phyloP scores from a whole-genome alignment of 92 coral and sea anemone species.

The Phenganax marumi region DNA sequence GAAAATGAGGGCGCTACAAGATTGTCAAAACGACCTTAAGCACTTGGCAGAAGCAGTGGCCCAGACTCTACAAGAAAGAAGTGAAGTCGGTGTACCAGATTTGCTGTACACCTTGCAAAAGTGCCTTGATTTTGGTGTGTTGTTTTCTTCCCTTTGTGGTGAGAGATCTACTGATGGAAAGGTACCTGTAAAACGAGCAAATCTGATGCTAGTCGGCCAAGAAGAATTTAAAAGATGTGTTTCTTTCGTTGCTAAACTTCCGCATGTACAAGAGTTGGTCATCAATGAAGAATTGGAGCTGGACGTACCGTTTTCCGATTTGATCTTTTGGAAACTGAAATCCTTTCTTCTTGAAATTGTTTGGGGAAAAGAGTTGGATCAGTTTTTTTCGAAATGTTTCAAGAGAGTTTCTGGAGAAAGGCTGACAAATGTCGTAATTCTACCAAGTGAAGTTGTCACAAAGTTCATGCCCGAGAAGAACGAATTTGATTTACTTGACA shows the following conservation, averaged over 20 bases:
- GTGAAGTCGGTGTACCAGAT: conserved; percentile 5
- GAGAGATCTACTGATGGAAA: neutral
- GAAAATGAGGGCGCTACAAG: conserved; percentile 7
- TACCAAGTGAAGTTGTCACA: neutral
- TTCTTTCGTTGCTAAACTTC: neutral
- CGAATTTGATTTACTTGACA: conserved; percentile 21
- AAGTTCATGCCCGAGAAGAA: neutral
- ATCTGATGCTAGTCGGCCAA: conserved; percentile 1
- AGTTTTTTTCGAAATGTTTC: neutral
- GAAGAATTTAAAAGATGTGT: conserved; percentile 1
- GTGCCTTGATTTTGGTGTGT: conserved; percentile 21
- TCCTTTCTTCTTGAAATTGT: neutral
- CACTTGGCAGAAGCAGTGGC: conserved; percentile 7
- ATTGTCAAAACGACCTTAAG: conserved; percentile 6
- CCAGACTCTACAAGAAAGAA: neutral
- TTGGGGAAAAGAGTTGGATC: neutral
- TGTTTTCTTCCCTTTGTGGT: conserved; percentile 27
- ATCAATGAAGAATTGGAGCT: conserved; percentile 16
- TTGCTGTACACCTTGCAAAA: conserved; percentile 9
- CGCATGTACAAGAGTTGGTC: conserved; percentile 11
- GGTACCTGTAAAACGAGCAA: neutral
- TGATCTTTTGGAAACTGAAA: conserved; percentile 33
- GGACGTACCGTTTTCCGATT: neutral
- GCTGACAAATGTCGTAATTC: neutral
- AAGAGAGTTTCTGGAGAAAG: neutral